Evolutionary conservation across 2,113 vertebrate species (phyloP).

Genomic region (Vidua macroura): DNA sequence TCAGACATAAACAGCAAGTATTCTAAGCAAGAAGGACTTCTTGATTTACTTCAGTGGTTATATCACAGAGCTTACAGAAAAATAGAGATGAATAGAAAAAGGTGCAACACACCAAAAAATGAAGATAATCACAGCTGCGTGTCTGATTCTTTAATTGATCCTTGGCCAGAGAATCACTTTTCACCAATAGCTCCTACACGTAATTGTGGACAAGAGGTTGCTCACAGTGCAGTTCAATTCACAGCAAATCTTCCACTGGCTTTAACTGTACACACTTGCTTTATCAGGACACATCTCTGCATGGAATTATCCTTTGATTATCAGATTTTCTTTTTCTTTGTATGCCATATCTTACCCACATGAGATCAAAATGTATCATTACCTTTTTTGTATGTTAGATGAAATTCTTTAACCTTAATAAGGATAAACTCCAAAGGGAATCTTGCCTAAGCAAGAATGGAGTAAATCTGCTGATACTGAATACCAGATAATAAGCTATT

Average conservation of each 20-base stretch:
- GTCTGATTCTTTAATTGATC: background rate
- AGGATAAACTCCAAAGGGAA: background rate
- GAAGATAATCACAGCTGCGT: background rate
- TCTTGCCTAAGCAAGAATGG: background rate
- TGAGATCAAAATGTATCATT: background rate
- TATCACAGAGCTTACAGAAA: background rate
- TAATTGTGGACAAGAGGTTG: background rate
- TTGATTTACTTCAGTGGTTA: background rate
- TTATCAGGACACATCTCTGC: background rate
- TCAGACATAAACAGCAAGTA: background rate
- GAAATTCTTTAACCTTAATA: background rate
- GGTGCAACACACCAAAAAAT: background rate
- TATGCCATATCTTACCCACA: background rate
- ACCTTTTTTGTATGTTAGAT: background rate
- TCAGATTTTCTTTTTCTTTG: background rate
- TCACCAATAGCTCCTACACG: background rate
- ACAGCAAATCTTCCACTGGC: slow-evolving; percentile 1
- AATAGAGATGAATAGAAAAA: background rate
- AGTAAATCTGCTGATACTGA: background rate
- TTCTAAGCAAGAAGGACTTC: background rate
- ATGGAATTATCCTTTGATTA: background rate
- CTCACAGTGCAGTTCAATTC: background rate
- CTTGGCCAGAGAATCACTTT: background rate
- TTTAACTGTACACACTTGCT: background rate
- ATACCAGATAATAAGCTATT: background rate